Conservation (phyloP, 1,140 invertebrate species). For the Telenomus remus region DNA sequence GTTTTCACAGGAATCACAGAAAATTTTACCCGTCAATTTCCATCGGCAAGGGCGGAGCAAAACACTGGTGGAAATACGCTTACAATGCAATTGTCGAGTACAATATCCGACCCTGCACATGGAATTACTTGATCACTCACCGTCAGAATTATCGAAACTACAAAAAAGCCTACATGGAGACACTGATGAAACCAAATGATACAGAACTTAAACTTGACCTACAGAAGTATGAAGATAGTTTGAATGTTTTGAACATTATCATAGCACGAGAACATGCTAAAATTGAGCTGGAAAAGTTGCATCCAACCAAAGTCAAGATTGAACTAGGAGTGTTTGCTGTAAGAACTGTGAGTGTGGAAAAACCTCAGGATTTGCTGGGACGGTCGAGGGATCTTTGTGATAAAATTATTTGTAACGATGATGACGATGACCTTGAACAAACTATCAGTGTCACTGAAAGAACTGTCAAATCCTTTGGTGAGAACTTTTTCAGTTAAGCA, state of each 20-base stretch:
- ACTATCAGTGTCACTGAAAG: background rate
- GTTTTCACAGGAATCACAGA: conserved; percentile 51
- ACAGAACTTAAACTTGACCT: conserved; percentile 84
- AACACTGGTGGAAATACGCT: conserved; percentile 86
- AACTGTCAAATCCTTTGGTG: background rate
- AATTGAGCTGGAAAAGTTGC: conserved; percentile 61
- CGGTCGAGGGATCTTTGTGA: conserved; percentile 15
- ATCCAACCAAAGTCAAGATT: conserved; percentile 57
- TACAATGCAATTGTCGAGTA: conserved; percentile 84
- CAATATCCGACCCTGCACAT: conserved; percentile 83
- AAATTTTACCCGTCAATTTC: conserved; percentile 72
- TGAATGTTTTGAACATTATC: conserved; percentile 85
- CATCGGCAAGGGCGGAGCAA: conserved; percentile 71
- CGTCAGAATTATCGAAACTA: conserved; percentile 84
- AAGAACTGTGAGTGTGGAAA: conserved; percentile 56
- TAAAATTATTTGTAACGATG: background rate
- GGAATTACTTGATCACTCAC: conserved; percentile 82
- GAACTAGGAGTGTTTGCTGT: conserved; percentile 55
- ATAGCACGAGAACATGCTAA: conserved; percentile 84
- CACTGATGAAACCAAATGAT: conserved; percentile 83
- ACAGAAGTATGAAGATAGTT: conserved; percentile 83
- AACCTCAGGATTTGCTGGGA: conserved; percentile 42
- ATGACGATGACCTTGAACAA: background rate
- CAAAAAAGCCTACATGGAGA: conserved; percentile 83
- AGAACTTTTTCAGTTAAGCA: background rate